Conservation (phyloP, 2,797 vertebrate genomes). For the Anomalospiza imberbis region DNA sequence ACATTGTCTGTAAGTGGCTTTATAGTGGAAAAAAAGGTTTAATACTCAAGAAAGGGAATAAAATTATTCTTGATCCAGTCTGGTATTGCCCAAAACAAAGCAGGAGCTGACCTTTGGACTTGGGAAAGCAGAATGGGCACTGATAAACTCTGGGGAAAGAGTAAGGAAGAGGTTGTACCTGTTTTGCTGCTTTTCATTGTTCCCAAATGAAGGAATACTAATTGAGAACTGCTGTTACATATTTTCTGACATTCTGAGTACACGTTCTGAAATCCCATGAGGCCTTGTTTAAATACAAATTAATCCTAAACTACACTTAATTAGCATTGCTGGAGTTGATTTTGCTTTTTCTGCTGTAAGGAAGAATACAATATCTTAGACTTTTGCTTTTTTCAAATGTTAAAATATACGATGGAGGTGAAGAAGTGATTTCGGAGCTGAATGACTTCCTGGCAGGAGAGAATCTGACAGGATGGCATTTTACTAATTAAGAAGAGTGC, state of each 20-base stretch:
- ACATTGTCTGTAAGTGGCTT: neutral
- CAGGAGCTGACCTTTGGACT: neutral
- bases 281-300: constrained; percentile 68
- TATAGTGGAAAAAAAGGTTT: neutral
- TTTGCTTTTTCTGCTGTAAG: constrained; percentile 55
- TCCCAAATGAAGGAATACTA: constrained; percentile 71
- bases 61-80: neutral
- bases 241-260: constrained; percentile 64
- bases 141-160: neutral
- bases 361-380: constrained; percentile 67
- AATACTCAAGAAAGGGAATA: neutral
- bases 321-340: constrained; percentile 55
- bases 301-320: constrained; percentile 70
- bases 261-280: constrained; percentile 64
- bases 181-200: constrained; percentile 62
- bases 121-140: neutral
- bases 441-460: constrained; percentile 76
- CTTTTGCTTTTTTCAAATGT: constrained; percentile 69
- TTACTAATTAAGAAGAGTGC: constrained; percentile 77
- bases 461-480: constrained; percentile 74
- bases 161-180: constrained; percentile 55
- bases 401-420: constrained; percentile 71
- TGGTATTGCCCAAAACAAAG: neutral
- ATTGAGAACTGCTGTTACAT: constrained; percentile 68
- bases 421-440: constrained; percentile 75